phyloP scores from a whole-genome alignment of 2,888 invertebrate genomes.

The Galerucella nymphaeae region DNA sequence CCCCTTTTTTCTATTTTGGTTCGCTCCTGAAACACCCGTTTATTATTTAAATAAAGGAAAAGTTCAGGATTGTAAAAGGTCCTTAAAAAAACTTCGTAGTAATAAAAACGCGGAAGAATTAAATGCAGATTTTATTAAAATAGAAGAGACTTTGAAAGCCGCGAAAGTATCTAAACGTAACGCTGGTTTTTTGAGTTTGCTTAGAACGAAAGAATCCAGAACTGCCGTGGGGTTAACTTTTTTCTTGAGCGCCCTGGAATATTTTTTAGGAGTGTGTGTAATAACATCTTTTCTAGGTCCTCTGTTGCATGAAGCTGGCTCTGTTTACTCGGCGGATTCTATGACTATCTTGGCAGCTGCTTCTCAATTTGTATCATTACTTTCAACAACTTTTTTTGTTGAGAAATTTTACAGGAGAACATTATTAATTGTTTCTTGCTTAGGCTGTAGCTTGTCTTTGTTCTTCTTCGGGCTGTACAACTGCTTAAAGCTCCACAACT shows the following conservation, averaged over 20 bases:
- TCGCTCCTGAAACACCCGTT: slow-evolving; percentile 10
- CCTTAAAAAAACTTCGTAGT: not conserved
- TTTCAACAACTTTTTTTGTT: slow-evolving; percentile 76
- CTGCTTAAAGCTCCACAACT: slow-evolving; percentile 65
- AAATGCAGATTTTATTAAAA: not conserved
- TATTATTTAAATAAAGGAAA: slow-evolving; percentile 4
- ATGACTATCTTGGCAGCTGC: slow-evolving; percentile 21
- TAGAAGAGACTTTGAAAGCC: slow-evolving; percentile 39
- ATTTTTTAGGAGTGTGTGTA: slow-evolving; percentile 12
- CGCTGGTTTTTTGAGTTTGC: not conserved
- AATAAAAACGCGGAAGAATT: slow-evolving; percentile 5
- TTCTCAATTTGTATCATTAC: slow-evolving; percentile 75
- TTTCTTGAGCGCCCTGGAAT: not conserved
- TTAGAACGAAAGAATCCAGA: slow-evolving; percentile 7
- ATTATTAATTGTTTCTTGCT: slow-evolving; percentile 75
- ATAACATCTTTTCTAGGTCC: slow-evolving; percentile 22
- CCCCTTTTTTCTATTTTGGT: not conserved
- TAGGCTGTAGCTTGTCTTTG: slow-evolving; percentile 72
- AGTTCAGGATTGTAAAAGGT: not conserved
- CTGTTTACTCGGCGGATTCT: slow-evolving; percentile 12
- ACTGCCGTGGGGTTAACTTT: slow-evolving; percentile 14
- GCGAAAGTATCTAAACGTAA: not conserved
- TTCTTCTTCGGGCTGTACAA: slow-evolving; percentile 71
- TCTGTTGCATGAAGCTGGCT: slow-evolving; percentile 15
- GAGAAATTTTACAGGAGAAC: slow-evolving; percentile 78